Evolutionary conservation across 1,140 invertebrate species (phyloP).

Genomic region (Argopecten irradians): DNA sequence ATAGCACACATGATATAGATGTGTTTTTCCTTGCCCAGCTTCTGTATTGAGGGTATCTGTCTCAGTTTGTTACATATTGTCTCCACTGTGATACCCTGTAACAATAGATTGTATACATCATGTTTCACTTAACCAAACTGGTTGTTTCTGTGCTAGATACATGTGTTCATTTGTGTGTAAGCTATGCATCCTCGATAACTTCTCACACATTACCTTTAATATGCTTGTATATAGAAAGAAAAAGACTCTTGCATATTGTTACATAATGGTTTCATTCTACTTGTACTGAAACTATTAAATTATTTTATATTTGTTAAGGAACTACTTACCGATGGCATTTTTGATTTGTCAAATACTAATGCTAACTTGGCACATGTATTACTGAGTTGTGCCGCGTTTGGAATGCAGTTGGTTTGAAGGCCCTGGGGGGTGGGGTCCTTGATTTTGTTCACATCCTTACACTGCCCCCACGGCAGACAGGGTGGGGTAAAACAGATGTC

Average conservation of each 20-base stretch:
- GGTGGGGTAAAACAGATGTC: conserved; percentile 85
- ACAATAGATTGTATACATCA: not conserved
- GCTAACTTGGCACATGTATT: conserved; percentile 86
- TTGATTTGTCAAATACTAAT: conserved; percentile 84
- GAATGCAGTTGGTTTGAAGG: conserved; percentile 86
- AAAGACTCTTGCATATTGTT: too few species aligned
- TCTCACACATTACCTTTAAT: not conserved
- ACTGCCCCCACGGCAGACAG: conserved; percentile 89
- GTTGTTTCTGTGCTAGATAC: not conserved
- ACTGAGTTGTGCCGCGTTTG: conserved; percentile 83
- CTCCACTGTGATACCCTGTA: conserved; percentile 85
- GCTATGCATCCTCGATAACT: not conserved
- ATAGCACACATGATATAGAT: conserved; percentile 86
- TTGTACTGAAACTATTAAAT: not conserved
- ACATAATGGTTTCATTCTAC: too few species aligned
- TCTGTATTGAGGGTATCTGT: conserved; percentile 63
- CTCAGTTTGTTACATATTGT: conserved; percentile 84
- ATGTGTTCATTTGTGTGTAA: too few species aligned
- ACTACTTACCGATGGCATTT: conserved; percentile 75
- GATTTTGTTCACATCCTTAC: conserved; percentile 84
- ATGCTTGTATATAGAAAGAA: too few species aligned
- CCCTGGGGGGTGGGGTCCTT: conserved; percentile 86
- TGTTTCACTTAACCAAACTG: not conserved
- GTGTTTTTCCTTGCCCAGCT: conserved; percentile 58
- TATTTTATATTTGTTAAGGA: not conserved